phyloP scores from a whole-genome alignment of 1,140 invertebrate species.

The Octopus bimaculoides region DNA sequence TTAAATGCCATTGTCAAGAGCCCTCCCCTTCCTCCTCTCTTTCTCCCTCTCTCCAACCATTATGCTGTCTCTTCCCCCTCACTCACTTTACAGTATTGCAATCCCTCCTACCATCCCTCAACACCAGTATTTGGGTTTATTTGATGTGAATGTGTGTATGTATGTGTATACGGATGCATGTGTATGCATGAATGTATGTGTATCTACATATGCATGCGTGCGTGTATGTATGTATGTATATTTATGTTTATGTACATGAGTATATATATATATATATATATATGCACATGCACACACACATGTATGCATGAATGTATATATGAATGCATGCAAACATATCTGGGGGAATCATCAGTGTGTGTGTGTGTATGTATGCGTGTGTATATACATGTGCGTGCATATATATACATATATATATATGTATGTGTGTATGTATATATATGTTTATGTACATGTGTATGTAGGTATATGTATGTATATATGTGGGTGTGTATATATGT shows the following conservation, averaged over 20 bases:
- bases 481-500: neutral
- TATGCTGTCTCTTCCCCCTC: no score
- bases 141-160: neutral
- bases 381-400: neutral
- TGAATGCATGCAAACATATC: neutral
- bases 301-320: neutral
- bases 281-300: neutral
- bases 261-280: conserved; percentile 2
- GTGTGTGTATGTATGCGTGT: neutral
- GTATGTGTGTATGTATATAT: neutral
- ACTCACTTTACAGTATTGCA: no score
- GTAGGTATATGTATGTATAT: neutral
- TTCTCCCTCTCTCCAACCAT: no score
- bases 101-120: no score
- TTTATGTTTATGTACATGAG: neutral
- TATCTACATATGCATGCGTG: neutral
- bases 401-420: neutral
- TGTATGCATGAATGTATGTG: neutral
- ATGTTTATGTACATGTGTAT: neutral
- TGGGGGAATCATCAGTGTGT: no score
- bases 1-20: no score
- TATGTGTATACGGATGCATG: neutral
- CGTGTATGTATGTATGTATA: neutral
- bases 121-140: no score
- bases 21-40: no score